Evolutionary conservation across 2,888 invertebrate genomes (phyloP).

Genomic region (Rhaphigaster nebulosa): DNA sequence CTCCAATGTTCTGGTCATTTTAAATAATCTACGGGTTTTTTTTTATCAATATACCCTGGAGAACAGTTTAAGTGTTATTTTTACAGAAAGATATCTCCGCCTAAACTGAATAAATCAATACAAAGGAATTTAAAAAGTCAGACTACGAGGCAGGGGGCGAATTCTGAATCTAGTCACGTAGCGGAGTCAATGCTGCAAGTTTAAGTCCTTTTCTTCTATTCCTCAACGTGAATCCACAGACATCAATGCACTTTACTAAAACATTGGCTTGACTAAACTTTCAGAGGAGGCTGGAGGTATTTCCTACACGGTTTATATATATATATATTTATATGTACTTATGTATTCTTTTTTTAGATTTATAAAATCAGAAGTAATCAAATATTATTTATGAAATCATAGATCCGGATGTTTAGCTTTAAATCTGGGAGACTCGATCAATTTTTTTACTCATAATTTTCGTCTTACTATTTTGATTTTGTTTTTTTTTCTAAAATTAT

Average conservation of each 20-base stretch:
- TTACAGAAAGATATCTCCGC: neutral
- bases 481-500: no score
- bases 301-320: neutral
- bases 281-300: neutral
- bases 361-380: no score
- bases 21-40: no score
- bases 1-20: no score
- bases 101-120: conserved; percentile 5
- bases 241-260: conserved; percentile 34
- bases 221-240: neutral
- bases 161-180: neutral
- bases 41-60: no score
- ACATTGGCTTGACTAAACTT: neutral
- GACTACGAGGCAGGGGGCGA: neutral
- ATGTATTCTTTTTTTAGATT: no score
- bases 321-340: no score
- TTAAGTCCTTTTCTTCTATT: neutral
- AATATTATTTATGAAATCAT: no score
- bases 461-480: no score
- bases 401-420: no score
- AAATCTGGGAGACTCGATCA: no score
- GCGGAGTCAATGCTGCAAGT: conserved; percentile 25
- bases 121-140: neutral
- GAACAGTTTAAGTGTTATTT: neutral
- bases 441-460: no score